Conservation (phyloP, 2,888 invertebrate species). For the Dicyrtomina minuta region DNA sequence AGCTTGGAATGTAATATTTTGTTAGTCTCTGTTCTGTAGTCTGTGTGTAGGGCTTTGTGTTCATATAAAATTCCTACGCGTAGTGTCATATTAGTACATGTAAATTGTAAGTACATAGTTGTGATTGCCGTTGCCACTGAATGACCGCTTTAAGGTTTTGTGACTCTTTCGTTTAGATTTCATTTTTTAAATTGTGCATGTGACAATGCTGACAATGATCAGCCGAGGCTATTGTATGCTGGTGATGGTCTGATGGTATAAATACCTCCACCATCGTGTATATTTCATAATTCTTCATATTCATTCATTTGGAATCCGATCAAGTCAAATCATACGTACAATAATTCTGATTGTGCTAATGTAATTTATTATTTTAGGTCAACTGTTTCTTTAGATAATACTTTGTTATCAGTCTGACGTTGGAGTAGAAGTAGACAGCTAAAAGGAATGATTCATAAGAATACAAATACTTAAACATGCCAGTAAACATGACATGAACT, state of each 20-base stretch:
- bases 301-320: conserved; percentile 23
- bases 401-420: no score
- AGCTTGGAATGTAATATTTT: no score
- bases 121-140: not conserved
- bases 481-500: no score
- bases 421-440: no score
- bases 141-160: not conserved
- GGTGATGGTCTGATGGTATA: conserved; percentile 20
- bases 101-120: not conserved
- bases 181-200: not conserved
- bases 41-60: no score
- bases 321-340: conserved; percentile 15
- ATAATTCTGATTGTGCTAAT: not conserved
- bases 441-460: no score
- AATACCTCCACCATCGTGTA: not conserved
- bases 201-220: conserved; percentile 6
- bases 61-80: not conserved
- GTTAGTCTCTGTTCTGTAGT: no score
- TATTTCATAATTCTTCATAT: conserved; percentile 32
- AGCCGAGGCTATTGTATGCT: not conserved
- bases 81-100: no score
- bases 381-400: conserved; percentile 3
- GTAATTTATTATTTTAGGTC: conserved; percentile 20
- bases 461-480: no score
- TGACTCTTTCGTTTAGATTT: not conserved